phyloP scores from a whole-genome alignment of 2,888 invertebrate genomes.

The Anaspis maculata region DNA sequence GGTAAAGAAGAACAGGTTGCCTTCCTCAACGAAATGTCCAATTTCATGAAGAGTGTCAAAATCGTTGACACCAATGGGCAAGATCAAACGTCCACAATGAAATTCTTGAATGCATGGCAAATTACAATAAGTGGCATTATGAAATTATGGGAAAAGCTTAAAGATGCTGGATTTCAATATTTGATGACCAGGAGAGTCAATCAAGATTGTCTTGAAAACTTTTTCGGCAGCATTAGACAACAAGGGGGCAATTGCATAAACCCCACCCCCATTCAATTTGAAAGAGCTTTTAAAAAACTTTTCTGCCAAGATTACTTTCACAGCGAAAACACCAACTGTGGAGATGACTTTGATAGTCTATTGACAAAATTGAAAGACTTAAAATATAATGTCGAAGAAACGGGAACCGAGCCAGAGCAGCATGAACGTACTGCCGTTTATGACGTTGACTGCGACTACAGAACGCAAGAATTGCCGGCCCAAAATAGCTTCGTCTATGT shows the following conservation, averaged over 20 bases:
- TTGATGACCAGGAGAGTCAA: constrained; percentile 18
- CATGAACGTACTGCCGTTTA: background rate
- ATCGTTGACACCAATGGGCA: background rate
- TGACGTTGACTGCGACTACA: background rate
- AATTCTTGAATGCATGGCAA: constrained; percentile 2
- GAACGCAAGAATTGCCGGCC: background rate
- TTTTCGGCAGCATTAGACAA: constrained; percentile 19
- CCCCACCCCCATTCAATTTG: constrained; percentile 21
- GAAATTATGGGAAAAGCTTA: constrained; percentile 15
- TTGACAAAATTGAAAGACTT: background rate
- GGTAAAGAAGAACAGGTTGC: background rate
- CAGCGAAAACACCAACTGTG: constrained; percentile 46
- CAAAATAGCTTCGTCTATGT: background rate
- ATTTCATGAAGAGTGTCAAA: background rate
- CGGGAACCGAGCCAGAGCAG: background rate
- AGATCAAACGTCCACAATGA: constrained; percentile 1
- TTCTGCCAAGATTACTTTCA: constrained; percentile 15
- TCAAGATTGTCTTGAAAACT: constrained; percentile 21
- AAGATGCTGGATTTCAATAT: constrained; percentile 13
- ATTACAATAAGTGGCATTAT: constrained; percentile 16
- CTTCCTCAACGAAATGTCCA: background rate
- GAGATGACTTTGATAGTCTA: background rate
- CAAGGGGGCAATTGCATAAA: constrained; percentile 17
- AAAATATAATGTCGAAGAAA: background rate
- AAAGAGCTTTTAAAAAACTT: constrained; percentile 16